Percentiles rank a stretch among this genome's conserved stretches.
Conservation (phyloP, 2,797 vertebrate species). For the Ibycter americanus region DNA sequence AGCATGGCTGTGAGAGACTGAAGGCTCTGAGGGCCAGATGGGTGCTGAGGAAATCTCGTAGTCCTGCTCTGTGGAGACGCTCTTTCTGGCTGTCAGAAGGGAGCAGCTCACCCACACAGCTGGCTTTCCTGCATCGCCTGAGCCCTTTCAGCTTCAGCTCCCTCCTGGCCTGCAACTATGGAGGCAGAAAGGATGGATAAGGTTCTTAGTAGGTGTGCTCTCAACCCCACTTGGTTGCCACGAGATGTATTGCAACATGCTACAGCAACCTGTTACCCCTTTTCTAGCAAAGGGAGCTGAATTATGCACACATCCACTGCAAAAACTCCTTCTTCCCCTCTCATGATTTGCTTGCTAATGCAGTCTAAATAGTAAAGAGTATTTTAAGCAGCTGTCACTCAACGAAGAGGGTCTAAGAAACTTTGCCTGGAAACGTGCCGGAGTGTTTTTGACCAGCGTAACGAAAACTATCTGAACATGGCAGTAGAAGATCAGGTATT, state of each 20-base stretch:
- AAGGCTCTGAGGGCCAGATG: neutral
- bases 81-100: neutral
- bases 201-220: fast-evolving
- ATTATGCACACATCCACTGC: neutral
- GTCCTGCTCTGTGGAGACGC: neutral
- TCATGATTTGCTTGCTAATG: neutral
- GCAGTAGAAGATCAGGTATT: neutral
- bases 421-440: neutral
- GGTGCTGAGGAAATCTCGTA: neutral
- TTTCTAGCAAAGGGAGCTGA: neutral
- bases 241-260: fast-evolving
- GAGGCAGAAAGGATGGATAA: neutral
- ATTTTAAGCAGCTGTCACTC: neutral
- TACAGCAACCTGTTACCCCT: neutral
- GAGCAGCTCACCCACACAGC: neutral
- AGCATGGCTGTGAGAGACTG: neutral
- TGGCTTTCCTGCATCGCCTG: neutral
- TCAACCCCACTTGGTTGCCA: neutral
- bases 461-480: neutral
- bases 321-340: neutral
- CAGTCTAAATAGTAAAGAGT: neutral
- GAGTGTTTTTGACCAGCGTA: neutral
- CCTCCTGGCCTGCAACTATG: neutral
- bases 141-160: neutral
- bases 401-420: neutral